Conservation (phyloP, 2,888 invertebrate genomes). For the Macrosiphum euphorbiae region DNA sequence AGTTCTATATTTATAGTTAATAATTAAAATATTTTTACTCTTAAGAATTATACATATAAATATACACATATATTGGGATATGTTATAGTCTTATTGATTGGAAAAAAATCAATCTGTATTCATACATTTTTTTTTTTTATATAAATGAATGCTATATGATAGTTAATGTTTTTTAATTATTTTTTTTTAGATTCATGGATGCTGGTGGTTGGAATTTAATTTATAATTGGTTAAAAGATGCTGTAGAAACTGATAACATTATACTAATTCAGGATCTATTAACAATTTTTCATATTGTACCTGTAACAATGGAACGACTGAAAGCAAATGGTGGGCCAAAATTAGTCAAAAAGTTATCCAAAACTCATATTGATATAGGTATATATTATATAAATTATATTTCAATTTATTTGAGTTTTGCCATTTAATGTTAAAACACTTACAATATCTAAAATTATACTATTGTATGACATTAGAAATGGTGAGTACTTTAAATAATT, state of each 20-base stretch:
- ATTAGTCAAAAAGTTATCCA: slow-evolving; percentile 88
- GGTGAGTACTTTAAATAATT: neutral
- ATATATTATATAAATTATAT: slow-evolving; percentile 68
- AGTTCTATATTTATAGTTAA: too few relatives aligned
- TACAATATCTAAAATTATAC: neutral
- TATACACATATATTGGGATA: neutral
- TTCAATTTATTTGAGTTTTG: neutral
- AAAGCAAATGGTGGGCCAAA: slow-evolving; percentile 94
- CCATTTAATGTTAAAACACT: neutral
- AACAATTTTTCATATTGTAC: slow-evolving; percentile 86
- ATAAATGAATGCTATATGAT: neutral
- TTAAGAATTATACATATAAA: neutral
- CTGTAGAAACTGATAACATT: slow-evolving; percentile 86
- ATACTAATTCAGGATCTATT: slow-evolving; percentile 89
- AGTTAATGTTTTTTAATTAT: neutral
- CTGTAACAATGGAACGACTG: slow-evolving; percentile 90
- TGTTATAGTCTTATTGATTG: neutral
- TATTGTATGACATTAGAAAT: neutral
- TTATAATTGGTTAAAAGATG: slow-evolving; percentile 91
- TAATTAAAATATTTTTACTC: neutral
- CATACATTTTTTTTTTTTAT: neutral
- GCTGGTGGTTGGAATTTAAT: slow-evolving; percentile 93
- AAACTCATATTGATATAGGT: slow-evolving; percentile 84
- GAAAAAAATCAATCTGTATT: neutral
- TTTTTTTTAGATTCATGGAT: slow-evolving; percentile 80